Evolutionary conservation across 2,888 invertebrate species (phyloP), one percentile per base, ranked within the genome.

Genomic region (Leuctra nigra): DNA sequence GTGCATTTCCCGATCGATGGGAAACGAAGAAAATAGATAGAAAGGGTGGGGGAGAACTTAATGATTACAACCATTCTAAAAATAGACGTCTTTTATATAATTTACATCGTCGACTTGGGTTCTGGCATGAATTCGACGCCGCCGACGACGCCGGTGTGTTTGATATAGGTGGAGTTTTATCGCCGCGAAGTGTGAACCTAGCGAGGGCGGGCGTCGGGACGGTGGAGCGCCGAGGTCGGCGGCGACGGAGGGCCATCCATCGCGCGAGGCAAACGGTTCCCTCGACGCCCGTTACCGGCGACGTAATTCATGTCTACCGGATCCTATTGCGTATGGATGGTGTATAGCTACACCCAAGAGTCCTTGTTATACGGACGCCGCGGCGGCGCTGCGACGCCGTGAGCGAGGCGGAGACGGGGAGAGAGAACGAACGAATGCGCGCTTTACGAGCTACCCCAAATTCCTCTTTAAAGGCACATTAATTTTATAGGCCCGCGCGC

Each of bases 281-380:
- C 59, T 36, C 14, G 59, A 18, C 59, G 47, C 47, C 56, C 53
- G 56, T 59, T 59, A 22, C 29, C 41, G 20, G 14, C 35, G 53
- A 25, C 56, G 59, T 59, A 46, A 59, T 53, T 59, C 59, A 59
- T 55, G 59, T 47, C 59, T 52, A 13, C 22, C 44, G 22, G n/a
- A n/a, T 20, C 18, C 18, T 44, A n/a, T n/a, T 23, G n/a, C 44
- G 44, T 39, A 39, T 20, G 39, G 16, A 6, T 2, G 16, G 39
- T 20, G 18, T 39, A 18, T 20, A 16, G 44, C 23, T 44, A 16
- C 44, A 44, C 44, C 18, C 22, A 23, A n/a, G 18, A 44, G 44
- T 44, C 22, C 4, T 23, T 22, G 22, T 23, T 18, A 29, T 11
- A 11, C 29, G 29, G 29, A n/a, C n/a, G 16, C 39, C 39, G 18